phyloP scores from a whole-genome alignment of 1,140 invertebrate genomes.

The Drosophila gunungcola region DNA sequence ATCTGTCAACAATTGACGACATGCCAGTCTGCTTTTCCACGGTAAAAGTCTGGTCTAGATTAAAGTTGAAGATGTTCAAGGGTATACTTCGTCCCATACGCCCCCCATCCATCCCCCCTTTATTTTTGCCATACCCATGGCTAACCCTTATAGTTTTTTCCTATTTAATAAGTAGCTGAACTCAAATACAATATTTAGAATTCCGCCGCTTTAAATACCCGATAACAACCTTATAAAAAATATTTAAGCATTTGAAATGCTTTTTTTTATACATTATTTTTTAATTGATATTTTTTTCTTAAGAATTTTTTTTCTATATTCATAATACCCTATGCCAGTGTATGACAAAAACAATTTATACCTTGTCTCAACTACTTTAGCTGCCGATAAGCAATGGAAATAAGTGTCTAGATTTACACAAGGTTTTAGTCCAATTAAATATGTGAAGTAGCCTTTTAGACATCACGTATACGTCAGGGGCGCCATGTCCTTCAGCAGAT shows the following conservation, averaged over 20 bases:
- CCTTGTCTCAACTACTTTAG: constrained; percentile 42
- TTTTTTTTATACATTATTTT: too few relatives aligned
- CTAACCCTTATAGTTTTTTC: constrained; percentile 6
- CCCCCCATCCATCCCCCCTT: neutral
- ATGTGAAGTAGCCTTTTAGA: neutral
- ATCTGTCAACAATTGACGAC: constrained; percentile 20
- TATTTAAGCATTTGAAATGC: too few relatives aligned
- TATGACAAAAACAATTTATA: constrained; percentile 39
- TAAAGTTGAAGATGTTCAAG: constrained; percentile 5
- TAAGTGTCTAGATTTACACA: constrained; percentile 70
- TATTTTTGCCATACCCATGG: neutral
- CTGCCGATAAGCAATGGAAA: constrained; percentile 64
- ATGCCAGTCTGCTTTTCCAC: constrained; percentile 11
- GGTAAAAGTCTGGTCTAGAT: constrained; percentile 12
- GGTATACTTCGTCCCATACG: neutral
- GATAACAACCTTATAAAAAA: neutral
- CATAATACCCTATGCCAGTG: neutral
- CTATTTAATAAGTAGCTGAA: neutral
- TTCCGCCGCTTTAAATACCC: neutral
- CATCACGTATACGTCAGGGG: constrained; percentile 22
- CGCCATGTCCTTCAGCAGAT: constrained; percentile 26
- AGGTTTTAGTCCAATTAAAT: constrained; percentile 12
- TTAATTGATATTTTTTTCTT: too few relatives aligned
- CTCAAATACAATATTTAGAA: neutral
- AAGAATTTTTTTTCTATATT: too few relatives aligned